Evolutionary conservation across 1,140 invertebrate genomes (phyloP), one percentile per base, ranked within the genome.

Genomic region (Monomorium pharaonis): DNA sequence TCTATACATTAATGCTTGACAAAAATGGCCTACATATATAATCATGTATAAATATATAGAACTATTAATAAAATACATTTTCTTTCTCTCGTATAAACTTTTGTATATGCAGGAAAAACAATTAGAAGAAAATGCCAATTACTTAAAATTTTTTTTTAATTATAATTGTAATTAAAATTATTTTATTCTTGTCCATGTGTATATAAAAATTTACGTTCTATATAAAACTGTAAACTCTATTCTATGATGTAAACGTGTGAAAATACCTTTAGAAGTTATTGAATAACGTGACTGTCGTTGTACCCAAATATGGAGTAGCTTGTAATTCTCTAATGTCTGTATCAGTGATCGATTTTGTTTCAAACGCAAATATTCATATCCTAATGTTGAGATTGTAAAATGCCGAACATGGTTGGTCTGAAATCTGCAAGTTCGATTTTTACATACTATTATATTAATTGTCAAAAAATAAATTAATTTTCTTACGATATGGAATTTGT

Each of bases 261-360:
- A n/a, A n/a, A n/a, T 72, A 93, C 93, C 93, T 92, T 91, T 92
- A 54, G 90, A 90, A 10, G 89, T 30, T 58, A 94, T 87, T 14
- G 89, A 92, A 87, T 92, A 93, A 54, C 89, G 65, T 2, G 86
- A 86, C 9, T 94, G 70, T 78, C 69, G 88, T 49, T 88, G 67
- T 51, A 90, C 90, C 94, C 94, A 94, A 24, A 84, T 83, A 76
- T 94, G 90, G 10, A 94, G 70, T 18, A 89, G 49, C 84, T 88
- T 93, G 2, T 86, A 83, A 10, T 72, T 63, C 56, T 90, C 77
- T 33, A 92, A 93, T 12, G 30, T 58, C 18, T 88, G 62, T 74
- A 76, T 54, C 51, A 74, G 78, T 37, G 56, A 42, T 9, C 76
- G 54, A 81, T 91, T 90, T 51, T 90, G 85, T n/a, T 56, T 75